Evolutionary conservation across 2,888 invertebrate genomes (phyloP).

Genomic region (Rhyacophila evoluta): DNA sequence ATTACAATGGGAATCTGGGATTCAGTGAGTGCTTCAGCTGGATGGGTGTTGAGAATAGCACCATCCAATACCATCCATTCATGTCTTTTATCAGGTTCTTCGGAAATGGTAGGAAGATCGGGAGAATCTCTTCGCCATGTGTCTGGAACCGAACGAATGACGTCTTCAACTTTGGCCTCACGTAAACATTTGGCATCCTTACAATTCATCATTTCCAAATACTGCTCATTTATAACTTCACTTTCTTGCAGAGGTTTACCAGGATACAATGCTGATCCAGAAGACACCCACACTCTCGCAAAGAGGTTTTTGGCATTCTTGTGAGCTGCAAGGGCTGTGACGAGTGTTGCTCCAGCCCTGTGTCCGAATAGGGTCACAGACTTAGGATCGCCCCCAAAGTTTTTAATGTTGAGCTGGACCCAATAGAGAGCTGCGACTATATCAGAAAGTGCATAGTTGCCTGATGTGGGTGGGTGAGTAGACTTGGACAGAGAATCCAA

Average conservation of each 20-base stretch:
- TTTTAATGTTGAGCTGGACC: slow-evolving; percentile 84
- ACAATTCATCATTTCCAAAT: slow-evolving; percentile 72
- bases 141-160: slow-evolving; percentile 79
- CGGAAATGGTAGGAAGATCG: slow-evolving; percentile 68
- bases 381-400: slow-evolving; percentile 85
- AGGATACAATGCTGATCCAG: slow-evolving; percentile 80
- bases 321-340: slow-evolving; percentile 79
- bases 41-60: slow-evolving; percentile 74
- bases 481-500: slow-evolving; percentile 77
- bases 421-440: slow-evolving; percentile 81
- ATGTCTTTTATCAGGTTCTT: slow-evolving; percentile 71
- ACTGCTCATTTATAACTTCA: slow-evolving; percentile 73
- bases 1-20: slow-evolving; percentile 68
- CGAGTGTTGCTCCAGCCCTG: slow-evolving; percentile 86
- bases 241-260: slow-evolving; percentile 73
- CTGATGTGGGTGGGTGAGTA: slow-evolving; percentile 80
- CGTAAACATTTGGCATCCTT: slow-evolving; percentile 72
- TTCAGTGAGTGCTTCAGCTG: slow-evolving; percentile 74
- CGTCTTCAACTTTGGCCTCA: slow-evolving; percentile 66
- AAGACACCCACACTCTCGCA: slow-evolving; percentile 83
- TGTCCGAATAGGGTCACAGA: slow-evolving; percentile 88
- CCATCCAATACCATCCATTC: slow-evolving; percentile 86
- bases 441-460: slow-evolving; percentile 89
- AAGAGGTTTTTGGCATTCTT: slow-evolving; percentile 76
- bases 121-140: slow-evolving; percentile 76